Conservation (phyloP, 1,140 invertebrate species). For the Eriosoma lanigerum region DNA sequence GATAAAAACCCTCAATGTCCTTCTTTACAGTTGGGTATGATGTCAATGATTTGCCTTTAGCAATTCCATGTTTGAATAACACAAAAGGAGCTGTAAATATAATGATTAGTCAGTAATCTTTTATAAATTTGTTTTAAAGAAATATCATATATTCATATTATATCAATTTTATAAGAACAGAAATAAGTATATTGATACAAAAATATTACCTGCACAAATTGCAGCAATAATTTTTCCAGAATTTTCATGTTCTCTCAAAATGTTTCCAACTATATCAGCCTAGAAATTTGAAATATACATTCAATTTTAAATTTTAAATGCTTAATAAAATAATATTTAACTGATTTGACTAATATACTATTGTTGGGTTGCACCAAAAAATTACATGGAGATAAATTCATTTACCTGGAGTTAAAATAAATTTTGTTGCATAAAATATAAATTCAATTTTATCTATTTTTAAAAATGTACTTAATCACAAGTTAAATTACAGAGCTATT, state of each 20-base stretch:
- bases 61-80: constrained; percentile 80
- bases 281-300: constrained; percentile 57
- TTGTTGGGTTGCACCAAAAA: too few relatives aligned
- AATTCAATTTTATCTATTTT: too few relatives aligned
- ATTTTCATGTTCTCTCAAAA: constrained; percentile 80
- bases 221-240: constrained; percentile 78
- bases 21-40: constrained; percentile 86
- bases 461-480: too few relatives aligned
- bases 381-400: too few relatives aligned
- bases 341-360: too few relatives aligned
- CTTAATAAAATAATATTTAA: too few relatives aligned
- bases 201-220: constrained; percentile 78
- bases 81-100: constrained; percentile 73
- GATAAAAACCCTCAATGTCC: constrained; percentile 61
- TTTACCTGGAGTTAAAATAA: too few relatives aligned
- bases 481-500: too few relatives aligned
- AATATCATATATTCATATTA: neutral
- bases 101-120: neutral
- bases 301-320: too few relatives aligned
- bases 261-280: constrained; percentile 71
- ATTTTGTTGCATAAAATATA: too few relatives aligned
- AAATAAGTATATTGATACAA: neutral
- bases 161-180: neutral
- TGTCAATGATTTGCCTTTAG: constrained; percentile 77
- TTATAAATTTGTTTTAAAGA: neutral